A percentile compares a stretch with the other conserved stretches of the same genome.
Conservation (phyloP, 2,113 vertebrate species). For the Podarcis cretensis region DNA sequence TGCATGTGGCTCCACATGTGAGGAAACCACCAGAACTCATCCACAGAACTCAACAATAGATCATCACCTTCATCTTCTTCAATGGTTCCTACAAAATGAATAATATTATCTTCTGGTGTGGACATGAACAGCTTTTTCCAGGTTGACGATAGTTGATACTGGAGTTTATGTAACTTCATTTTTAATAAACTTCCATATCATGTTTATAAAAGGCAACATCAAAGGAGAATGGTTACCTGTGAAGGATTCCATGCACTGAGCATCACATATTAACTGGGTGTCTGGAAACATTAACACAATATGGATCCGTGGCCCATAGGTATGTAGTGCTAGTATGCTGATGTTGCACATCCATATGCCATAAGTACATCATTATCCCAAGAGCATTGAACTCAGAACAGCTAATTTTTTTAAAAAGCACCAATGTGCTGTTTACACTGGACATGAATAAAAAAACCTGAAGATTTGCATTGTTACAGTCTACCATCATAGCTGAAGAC, state of each 20-base stretch:
- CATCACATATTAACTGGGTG: background rate
- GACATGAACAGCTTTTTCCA: background rate
- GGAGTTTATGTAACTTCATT: background rate
- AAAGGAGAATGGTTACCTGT: background rate
- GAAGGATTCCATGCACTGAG: background rate
- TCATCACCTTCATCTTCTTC: constrained; percentile 97
- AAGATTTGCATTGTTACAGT: background rate
- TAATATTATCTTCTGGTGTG: background rate
- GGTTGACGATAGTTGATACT: background rate
- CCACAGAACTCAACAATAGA: constrained; percentile 86
- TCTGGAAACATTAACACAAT: background rate
- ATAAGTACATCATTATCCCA: background rate
- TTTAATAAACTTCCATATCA: background rate
- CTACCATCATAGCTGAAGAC: background rate
- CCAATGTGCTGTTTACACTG: background rate
- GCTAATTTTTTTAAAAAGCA: background rate
- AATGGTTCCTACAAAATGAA: constrained; percentile 80
- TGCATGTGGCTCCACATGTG: constrained; percentile 99
- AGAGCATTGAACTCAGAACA: background rate
- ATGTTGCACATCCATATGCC: background rate
- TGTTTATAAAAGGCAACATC: background rate
- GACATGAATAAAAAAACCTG: background rate
- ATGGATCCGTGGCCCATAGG: background rate
- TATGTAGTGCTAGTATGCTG: background rate
- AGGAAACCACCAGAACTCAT: constrained; percentile 99